A percentile compares a stretch with the other conserved stretches of the same genome.
Conservation (phyloP, 1,140 invertebrate species). For the Parasteatoda tepidariorum region DNA sequence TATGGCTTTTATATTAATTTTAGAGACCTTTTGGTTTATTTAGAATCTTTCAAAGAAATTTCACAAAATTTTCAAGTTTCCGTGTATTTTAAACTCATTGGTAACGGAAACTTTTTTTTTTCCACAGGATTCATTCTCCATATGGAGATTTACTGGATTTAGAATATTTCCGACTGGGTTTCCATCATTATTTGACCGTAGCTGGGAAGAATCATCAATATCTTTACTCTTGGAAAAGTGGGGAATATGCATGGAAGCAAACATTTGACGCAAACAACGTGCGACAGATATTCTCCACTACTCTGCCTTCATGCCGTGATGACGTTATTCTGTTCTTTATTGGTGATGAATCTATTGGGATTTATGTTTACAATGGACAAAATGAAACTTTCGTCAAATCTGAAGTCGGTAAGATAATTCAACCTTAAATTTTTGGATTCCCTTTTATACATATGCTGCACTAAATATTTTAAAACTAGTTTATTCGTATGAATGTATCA, state of each 20-base stretch:
- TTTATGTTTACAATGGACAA: constrained; percentile 24
- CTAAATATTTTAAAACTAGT: no score
- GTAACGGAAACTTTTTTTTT: no score
- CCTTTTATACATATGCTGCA: no score
- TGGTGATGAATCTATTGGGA: neutral
- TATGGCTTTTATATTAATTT: no score
- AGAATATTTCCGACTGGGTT: constrained; percentile 43
- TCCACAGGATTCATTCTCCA: no score
- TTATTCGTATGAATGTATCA: no score
- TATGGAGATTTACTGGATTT: constrained; percentile 10
- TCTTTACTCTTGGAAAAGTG: constrained; percentile 32
- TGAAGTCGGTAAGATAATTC: neutral
- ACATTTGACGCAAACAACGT: neutral
- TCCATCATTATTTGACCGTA: constrained; percentile 46
- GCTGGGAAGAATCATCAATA: neutral
- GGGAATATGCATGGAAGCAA: constrained; percentile 24
- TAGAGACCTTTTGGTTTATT: no score
- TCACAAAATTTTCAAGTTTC: no score
- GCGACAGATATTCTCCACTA: neutral
- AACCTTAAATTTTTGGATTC: no score
- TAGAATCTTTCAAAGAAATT: no score
- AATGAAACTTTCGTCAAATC: neutral
- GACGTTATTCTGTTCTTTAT: constrained; percentile 44
- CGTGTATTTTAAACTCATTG: no score
- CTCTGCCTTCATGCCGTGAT: constrained; percentile 42